Base-by-base conservation (phyloP, 2,113 vertebrate species). In the Psilopsiagon aymara region DNA sequence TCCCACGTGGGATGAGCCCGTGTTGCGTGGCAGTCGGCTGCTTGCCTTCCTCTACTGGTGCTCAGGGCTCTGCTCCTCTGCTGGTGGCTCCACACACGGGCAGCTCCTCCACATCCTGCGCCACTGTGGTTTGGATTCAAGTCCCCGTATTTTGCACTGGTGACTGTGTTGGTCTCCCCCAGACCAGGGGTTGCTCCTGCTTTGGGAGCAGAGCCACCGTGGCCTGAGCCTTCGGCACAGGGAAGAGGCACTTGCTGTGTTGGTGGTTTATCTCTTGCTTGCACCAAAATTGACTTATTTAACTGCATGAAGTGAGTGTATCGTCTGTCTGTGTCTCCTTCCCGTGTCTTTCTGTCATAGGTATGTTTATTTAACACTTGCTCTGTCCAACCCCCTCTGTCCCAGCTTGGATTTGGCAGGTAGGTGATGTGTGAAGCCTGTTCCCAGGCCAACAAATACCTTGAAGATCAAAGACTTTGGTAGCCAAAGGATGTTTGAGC, bases 141-240 rank as follows among this genome's bases (percentile, higher is more conserved):
- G 33, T 84, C 66, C 75, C 43, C 82, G 92, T 90, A 89, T 94
- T 96, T 97, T 94, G 85, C 89, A 93, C 67, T 8, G 23, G 60
- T 89, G 94, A 21, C 59, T 92, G 16, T 57, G 41, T 79, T 82
- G 62, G 66, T 92, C 49, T 94, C 82, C 95, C 67, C 63, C 2
- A 17, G 41, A 3, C 64, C 31, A 55, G 57, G 71, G 16, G 82
- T 82, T 85, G 77, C 63, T 92, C 59, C 51, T 0, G 1, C 49
- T 49, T 33, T 33, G 63, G 88, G 79, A 88, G 80, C 76, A n/a
- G 79, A 88, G 92, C 70, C 63, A 24, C 62, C 2, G 2, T 1
- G 63, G 79, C 67, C 1, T 2, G 57, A 93, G 92, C 86, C 49
- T 74, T 69, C 0, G 0, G 53, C 27, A 5, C 23, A 9, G 51